phyloP scores from a whole-genome alignment of 1,140 invertebrate species.

The Trichoplusia ni region DNA sequence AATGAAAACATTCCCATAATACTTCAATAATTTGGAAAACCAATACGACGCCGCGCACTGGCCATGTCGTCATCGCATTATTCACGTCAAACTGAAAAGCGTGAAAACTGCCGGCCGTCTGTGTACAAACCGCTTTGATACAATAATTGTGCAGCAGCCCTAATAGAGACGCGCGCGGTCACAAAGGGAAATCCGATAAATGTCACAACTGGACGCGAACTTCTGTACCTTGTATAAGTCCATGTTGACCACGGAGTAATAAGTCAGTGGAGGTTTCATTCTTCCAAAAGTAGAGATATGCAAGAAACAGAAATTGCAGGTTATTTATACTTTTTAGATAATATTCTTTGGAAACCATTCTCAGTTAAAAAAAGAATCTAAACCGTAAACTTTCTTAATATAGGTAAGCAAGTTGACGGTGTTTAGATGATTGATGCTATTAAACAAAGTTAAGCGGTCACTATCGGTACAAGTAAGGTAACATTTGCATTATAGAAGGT shows the following conservation, averaged over 20 bases:
- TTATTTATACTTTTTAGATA: no score
- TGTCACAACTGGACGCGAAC: conserved; percentile 26
- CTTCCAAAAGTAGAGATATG: no score
- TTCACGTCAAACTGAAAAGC: conserved; percentile 4
- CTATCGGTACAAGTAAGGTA: no score
- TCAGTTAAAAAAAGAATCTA: no score
- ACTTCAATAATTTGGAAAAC: conserved; percentile 10
- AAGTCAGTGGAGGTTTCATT: background rate
- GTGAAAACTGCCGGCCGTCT: conserved; percentile 6
- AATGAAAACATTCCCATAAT: no score
- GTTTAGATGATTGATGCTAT: no score
- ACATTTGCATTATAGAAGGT: no score
- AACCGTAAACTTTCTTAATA: no score
- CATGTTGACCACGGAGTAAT: background rate
- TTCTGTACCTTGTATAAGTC: background rate
- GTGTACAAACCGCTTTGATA: conserved; percentile 24
- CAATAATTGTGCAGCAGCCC: conserved; percentile 32
- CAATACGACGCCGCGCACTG: background rate
- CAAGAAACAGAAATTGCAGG: no score
- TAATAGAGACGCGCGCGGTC: conserved; percentile 21
- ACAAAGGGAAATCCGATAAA: conserved; percentile 35
- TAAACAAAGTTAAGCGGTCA: no score
- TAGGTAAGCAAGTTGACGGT: no score
- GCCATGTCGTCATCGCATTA: background rate
- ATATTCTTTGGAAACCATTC: no score